A percentile compares a stretch with the other conserved stretches of the same genome.
phyloP scores from a whole-genome alignment of 2,797 vertebrate genomes.

The Poliocrania exsul region DNA sequence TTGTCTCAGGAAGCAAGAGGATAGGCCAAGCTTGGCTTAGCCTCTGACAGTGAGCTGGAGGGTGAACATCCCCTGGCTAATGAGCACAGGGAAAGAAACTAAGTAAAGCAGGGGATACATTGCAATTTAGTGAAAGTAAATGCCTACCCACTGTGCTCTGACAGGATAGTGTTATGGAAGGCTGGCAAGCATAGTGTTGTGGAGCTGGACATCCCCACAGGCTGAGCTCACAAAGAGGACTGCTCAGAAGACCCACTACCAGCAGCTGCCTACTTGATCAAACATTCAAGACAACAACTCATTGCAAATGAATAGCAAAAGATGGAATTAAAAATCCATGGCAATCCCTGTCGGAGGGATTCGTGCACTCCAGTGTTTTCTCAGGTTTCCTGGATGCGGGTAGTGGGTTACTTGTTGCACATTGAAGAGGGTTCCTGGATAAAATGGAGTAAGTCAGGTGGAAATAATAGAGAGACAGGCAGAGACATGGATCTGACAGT shows the following conservation, averaged over 20 bases:
- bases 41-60: conserved; percentile 14
- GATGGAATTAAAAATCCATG: not conserved
- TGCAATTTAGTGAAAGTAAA: conserved; percentile 13
- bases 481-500: not conserved
- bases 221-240: not conserved
- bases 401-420: not conserved
- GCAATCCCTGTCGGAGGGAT: not conserved
- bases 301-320: not conserved
- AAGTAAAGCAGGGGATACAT: not conserved
- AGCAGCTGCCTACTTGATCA: not conserved
- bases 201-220: not conserved
- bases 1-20: not conserved
- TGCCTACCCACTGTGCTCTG: not conserved
- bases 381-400: not conserved
- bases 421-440: not conserved
- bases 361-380: not conserved
- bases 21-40: not conserved
- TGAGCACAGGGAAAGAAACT: not conserved
- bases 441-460: conserved; percentile 18
- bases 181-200: not conserved
- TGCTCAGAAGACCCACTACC: not conserved
- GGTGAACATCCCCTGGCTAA: not conserved
- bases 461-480: not conserved
- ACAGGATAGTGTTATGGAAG: not conserved
- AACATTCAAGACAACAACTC: not conserved